These are phyloP conservation scores for Marronus borbonicus DNA, from an alignment of 2,888 invertebrate genomes.

Conservation along the genomic window DNA sequence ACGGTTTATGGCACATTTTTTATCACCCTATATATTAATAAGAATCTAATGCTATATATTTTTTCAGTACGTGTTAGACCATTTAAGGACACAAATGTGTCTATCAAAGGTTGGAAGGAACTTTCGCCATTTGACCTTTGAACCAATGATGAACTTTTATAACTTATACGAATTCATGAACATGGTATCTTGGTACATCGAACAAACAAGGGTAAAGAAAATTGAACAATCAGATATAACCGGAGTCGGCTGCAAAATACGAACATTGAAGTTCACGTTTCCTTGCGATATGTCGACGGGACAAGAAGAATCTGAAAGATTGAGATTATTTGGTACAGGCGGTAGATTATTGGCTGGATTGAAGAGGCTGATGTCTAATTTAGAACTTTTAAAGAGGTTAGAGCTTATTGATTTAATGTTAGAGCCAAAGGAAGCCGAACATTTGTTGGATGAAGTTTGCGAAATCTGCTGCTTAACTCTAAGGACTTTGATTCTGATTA, in stretches of 20 bases:
- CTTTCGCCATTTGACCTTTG: slow-evolving; percentile 79
- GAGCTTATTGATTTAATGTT: slow-evolving; percentile 84
- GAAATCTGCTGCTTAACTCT: slow-evolving; percentile 77
- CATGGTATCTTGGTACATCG: slow-evolving; percentile 83
- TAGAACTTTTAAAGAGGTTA: slow-evolving; percentile 76
- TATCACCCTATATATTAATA: no score
- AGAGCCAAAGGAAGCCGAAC: slow-evolving; percentile 79
- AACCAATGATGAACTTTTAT: slow-evolving; percentile 84
- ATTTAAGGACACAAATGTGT: slow-evolving; percentile 81
- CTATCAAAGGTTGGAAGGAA: slow-evolving; percentile 79
- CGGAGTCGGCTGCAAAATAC: slow-evolving; percentile 75
- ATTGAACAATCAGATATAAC: slow-evolving; percentile 61
- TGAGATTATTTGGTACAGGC: slow-evolving; percentile 84
- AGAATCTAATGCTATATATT: no score
- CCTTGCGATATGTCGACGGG: slow-evolving; percentile 81
- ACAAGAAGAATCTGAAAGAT: slow-evolving; percentile 76
- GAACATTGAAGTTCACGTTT: slow-evolving; percentile 80
- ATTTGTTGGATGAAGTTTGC: slow-evolving; percentile 82
- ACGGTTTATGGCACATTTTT: neutral
- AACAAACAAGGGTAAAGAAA: slow-evolving; percentile 69
- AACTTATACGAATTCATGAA: slow-evolving; percentile 90
- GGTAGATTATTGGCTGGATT: slow-evolving; percentile 77
- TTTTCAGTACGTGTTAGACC: slow-evolving; percentile 80
- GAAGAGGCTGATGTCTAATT: slow-evolving; percentile 79
- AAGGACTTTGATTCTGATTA: slow-evolving; percentile 78